phyloP scores from a whole-genome alignment of 2,113 vertebrate species.

The Forbesichthys papilliferus region DNA sequence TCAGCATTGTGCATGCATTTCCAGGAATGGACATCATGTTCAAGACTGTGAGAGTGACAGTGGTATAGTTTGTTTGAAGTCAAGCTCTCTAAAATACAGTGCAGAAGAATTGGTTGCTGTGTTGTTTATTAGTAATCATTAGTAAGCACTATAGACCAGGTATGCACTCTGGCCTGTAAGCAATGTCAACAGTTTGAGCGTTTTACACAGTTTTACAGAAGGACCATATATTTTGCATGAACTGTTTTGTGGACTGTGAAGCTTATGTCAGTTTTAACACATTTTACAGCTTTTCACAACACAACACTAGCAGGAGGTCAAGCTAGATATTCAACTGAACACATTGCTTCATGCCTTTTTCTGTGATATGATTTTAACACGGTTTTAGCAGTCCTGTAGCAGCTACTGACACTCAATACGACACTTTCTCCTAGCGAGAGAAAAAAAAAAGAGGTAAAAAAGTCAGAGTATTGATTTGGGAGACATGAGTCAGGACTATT shows the following conservation, averaged over 20 bases:
- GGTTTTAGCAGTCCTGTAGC: not conserved
- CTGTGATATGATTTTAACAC: not conserved
- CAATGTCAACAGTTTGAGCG: not conserved
- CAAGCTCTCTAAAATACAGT: slow-evolving; percentile 31
- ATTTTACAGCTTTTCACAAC: too few species aligned
- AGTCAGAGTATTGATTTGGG: not conserved
- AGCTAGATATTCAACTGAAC: not conserved
- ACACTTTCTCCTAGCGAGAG: not conserved
- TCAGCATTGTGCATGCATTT: too few species aligned
- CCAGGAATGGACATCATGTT: too few species aligned
- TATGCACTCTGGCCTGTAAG: not conserved
- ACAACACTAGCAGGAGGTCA: not conserved
- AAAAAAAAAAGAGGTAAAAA: not conserved
- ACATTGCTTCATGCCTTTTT: not conserved
- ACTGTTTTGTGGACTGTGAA: too few species aligned
- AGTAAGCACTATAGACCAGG: not conserved
- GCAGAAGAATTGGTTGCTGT: not conserved
- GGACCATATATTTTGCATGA: not conserved
- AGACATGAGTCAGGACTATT: not conserved
- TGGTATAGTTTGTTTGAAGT: too few species aligned
- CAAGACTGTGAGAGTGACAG: too few species aligned
- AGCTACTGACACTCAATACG: not conserved
- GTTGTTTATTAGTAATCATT: slow-evolving; percentile 26
- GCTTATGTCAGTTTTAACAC: too few species aligned
- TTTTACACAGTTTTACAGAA: not conserved